Conservation (phyloP, 2,888 invertebrate species). For the Eugnorisma glareosa region DNA sequence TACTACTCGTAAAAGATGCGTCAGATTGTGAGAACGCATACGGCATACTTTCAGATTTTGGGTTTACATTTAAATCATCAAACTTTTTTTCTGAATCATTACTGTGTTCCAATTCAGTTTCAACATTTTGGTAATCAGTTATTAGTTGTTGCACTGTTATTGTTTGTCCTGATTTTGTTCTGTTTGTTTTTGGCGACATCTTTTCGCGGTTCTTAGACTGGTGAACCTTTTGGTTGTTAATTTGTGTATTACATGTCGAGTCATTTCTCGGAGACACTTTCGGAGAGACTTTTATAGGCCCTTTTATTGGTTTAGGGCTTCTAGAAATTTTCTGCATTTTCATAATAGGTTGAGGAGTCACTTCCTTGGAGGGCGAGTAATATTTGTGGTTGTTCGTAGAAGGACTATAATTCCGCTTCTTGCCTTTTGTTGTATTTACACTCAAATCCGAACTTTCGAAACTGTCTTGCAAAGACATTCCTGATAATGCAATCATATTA, state of each 20-base stretch:
- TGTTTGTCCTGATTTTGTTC: conserved; percentile 49
- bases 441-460: background rate
- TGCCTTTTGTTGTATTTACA: conserved; percentile 59
- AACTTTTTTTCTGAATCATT: conserved; percentile 62
- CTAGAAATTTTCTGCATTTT: conserved; percentile 80
- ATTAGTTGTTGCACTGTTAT: conserved; percentile 76
- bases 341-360: conserved; percentile 79
- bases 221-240: too few species aligned
- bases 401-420: conserved; percentile 79
- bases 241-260: background rate
- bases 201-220: conserved; percentile 11
- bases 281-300: background rate
- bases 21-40: background rate
- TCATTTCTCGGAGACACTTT: conserved; percentile 5
- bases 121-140: conserved; percentile 69
- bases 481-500: background rate
- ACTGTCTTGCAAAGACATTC: background rate
- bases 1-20: conserved; percentile 73
- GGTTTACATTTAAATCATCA: conserved; percentile 47
- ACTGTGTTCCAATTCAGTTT: conserved; percentile 45
- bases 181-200: conserved; percentile 52
- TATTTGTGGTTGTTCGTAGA: conserved; percentile 57
- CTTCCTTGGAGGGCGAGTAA: conserved; percentile 61
- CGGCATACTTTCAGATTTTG: conserved; percentile 34
- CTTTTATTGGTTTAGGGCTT: conserved; percentile 59